These are phyloP conservation scores for Rhizoglyphus robini DNA, from an alignment of 1,140 invertebrate genomes.

Conservation along the genomic window DNA sequence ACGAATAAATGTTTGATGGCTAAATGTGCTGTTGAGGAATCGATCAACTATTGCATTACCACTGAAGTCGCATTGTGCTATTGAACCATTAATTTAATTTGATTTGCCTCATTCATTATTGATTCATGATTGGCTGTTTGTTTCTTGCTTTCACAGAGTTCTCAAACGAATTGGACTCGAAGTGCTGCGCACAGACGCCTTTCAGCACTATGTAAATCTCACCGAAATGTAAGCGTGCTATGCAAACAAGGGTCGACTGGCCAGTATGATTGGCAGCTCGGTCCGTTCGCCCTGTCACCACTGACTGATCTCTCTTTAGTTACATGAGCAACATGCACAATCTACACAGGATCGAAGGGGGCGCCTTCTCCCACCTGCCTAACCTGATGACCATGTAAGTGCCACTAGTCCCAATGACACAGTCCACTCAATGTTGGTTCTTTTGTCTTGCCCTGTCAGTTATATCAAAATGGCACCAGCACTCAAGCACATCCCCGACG, in stretches of 20 bases:
- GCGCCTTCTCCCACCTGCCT: slow-evolving; percentile 25
- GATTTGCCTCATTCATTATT: no score
- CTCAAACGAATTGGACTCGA: not conserved
- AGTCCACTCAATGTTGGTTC: not conserved
- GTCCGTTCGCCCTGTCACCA: no score
- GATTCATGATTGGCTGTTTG: no score
- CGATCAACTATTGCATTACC: no score
- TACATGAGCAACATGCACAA: slow-evolving; percentile 17
- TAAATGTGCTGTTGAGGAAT: no score
- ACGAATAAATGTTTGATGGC: no score
- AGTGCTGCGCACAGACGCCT: not conserved
- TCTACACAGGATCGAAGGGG: slow-evolving; percentile 21
- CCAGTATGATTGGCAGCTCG: no score
- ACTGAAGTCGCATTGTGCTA: no score
- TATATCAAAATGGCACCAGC: slow-evolving; percentile 38
- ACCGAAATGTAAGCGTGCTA: not conserved
- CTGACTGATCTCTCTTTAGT: slow-evolving; percentile 2
- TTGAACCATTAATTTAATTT: no score
- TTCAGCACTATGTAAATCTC: slow-evolving; percentile 19
- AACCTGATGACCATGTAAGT: slow-evolving; percentile 29
- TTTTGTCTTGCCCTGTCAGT: slow-evolving; percentile 20
- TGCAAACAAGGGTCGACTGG: no score
- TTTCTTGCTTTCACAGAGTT: no score
- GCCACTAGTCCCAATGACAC: not conserved
- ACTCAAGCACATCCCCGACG: slow-evolving; percentile 34